These are phyloP conservation scores for Lophura nycthemera DNA, from an alignment of 2,113 vertebrate species.

Conservation along the genomic window DNA sequence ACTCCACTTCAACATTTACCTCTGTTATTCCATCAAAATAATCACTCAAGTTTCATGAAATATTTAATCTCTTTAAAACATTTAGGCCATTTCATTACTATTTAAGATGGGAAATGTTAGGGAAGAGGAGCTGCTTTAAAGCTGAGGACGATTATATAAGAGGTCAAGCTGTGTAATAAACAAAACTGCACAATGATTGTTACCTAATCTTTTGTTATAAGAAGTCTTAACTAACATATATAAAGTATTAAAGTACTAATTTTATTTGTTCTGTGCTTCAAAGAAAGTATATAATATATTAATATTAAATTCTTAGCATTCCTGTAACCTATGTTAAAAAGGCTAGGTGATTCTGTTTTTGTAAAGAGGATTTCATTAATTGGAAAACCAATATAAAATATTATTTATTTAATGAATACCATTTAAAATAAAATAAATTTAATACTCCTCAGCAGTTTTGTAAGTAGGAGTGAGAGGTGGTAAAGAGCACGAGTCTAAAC, in stretches of 20 bases:
- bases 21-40: neutral
- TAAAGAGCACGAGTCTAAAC: neutral
- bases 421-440: neutral
- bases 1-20: neutral
- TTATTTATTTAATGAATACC: neutral
- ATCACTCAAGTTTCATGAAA: conserved; percentile 30
- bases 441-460: neutral
- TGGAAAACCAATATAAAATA: neutral
- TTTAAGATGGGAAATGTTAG: neutral
- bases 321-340: neutral
- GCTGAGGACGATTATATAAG: neutral
- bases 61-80: conserved; percentile 44
- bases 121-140: neutral
- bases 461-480: neutral
- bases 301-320: neutral
- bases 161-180: neutral
- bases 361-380: neutral
- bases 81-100: neutral
- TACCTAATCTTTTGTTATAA: neutral
- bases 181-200: neutral
- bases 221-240: neutral
- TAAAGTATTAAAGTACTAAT: neutral
- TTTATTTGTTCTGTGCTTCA: neutral
- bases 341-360: neutral
- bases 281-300: neutral